These are phyloP conservation scores for Alligator sinensis DNA, from an alignment of 2,113 vertebrate species.

Conservation along the genomic window DNA sequence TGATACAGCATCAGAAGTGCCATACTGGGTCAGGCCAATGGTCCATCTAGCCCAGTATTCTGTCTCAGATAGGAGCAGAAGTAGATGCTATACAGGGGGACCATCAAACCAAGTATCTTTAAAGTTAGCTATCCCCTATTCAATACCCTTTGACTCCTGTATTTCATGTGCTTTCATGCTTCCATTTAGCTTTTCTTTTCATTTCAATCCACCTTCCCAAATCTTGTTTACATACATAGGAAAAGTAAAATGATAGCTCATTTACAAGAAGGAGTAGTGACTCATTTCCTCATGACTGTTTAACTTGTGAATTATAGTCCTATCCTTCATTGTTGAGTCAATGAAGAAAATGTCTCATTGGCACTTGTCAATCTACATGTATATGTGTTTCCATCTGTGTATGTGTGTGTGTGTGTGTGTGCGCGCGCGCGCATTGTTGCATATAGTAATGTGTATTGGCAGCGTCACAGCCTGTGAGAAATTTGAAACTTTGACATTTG, in stretches of 20 bases:
- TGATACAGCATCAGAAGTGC: too few species aligned
- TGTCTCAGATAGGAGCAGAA: too few species aligned
- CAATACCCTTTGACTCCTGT: too few species aligned
- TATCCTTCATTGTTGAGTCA: background rate
- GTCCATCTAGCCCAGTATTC: too few species aligned
- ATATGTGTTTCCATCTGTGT: background rate
- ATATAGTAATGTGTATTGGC: background rate
- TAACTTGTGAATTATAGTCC: background rate
- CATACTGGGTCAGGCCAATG: too few species aligned
- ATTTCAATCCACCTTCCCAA: background rate
- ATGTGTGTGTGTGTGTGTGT: background rate
- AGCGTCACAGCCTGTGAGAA: background rate
- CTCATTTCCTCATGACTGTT: rapidly evolving
- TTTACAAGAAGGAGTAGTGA: background rate
- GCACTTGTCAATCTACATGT: background rate
- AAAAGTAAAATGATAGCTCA: background rate
- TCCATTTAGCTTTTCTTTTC: background rate
- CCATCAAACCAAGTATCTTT: too few species aligned
- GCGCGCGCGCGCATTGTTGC: rapidly evolving
- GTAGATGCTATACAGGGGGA: too few species aligned
- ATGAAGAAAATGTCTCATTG: background rate
- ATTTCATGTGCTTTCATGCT: background rate
- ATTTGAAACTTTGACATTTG: background rate
- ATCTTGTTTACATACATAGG: background rate
- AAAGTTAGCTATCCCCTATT: too few species aligned